A percentile compares a stretch with the other conserved stretches of the same genome.
phyloP scores from a whole-genome alignment of 1,140 invertebrate species.

The Conus ventricosus region DNA sequence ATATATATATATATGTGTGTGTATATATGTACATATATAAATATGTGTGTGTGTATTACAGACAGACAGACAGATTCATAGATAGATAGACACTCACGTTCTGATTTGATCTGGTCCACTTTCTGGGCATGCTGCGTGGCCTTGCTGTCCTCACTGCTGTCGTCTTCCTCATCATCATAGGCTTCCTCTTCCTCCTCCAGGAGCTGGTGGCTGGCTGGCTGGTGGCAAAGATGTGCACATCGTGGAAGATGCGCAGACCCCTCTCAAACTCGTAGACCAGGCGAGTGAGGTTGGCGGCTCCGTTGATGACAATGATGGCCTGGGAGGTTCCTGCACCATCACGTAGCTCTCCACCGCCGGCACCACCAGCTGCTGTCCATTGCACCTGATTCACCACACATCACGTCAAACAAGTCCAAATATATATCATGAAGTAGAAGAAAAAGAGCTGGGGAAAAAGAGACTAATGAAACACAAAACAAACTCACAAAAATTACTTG shows the following conservation, averaged over 20 bases:
- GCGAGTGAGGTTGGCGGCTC: constrained; percentile 84
- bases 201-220: constrained; percentile 56
- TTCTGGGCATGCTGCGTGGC: constrained; percentile 49
- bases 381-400: constrained; percentile 53
- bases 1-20: too few species aligned
- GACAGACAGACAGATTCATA: too few species aligned
- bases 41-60: too few species aligned
- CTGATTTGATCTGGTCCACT: constrained; percentile 42
- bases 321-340: constrained; percentile 89
- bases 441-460: background rate
- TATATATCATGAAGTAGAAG: constrained; percentile 22
- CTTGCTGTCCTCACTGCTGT: constrained; percentile 47
- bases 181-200: constrained; percentile 64
- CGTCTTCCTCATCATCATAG: constrained; percentile 48
- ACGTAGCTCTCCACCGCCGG: constrained; percentile 88
- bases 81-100: constrained; percentile 50
- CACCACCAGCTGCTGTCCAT: constrained; percentile 76
- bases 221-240: constrained; percentile 81
- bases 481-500: too few species aligned
- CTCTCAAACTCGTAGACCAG: constrained; percentile 90
- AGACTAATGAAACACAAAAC: background rate
- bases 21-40: too few species aligned
- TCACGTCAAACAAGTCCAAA: too few species aligned
- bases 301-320: constrained; percentile 89
- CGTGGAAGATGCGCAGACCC: constrained; percentile 89